Conservation (phyloP, 2,113 vertebrate genomes). For the Pogonocichla stellata region DNA sequence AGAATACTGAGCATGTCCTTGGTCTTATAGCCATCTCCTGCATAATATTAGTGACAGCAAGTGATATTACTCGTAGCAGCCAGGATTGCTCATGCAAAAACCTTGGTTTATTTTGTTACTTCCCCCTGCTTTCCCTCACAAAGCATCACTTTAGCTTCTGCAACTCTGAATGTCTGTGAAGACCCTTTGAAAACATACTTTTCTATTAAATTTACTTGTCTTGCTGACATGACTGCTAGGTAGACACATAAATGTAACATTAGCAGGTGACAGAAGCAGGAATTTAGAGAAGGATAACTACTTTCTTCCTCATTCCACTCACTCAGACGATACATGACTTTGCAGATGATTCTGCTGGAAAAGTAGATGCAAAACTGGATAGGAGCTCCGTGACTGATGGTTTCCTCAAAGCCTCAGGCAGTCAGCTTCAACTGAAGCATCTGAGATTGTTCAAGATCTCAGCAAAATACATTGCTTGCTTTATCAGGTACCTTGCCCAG, state of each 20-base stretch:
- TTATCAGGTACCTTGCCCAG: not conserved
- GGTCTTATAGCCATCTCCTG: not conserved
- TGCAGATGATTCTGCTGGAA: not conserved
- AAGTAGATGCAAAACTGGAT: not conserved
- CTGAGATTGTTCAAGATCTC: not conserved
- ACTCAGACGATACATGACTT: not conserved
- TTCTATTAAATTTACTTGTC: not conserved
- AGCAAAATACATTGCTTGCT: not conserved
- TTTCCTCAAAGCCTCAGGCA: not conserved
- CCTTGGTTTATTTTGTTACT: not conserved
- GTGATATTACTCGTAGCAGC: not conserved
- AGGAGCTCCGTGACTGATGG: not conserved
- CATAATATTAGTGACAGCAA: not conserved
- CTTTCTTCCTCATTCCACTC: not conserved
- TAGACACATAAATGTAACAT: not conserved
- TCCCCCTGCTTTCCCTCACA: not conserved
- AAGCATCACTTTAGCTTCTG: not conserved
- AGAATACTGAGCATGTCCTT: not conserved
- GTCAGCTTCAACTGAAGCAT: not conserved
- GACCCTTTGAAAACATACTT: not conserved
- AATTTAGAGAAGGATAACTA: not conserved
- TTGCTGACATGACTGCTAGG: not conserved
- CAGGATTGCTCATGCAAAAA: not conserved
- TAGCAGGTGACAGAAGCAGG: not conserved
- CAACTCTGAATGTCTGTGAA: not conserved